Percentiles rank a stretch among this genome's conserved stretches.
These are phyloP conservation scores for Andrena flavipes DNA, from an alignment of 2,888 invertebrate genomes.

Conservation along the genomic window DNA sequence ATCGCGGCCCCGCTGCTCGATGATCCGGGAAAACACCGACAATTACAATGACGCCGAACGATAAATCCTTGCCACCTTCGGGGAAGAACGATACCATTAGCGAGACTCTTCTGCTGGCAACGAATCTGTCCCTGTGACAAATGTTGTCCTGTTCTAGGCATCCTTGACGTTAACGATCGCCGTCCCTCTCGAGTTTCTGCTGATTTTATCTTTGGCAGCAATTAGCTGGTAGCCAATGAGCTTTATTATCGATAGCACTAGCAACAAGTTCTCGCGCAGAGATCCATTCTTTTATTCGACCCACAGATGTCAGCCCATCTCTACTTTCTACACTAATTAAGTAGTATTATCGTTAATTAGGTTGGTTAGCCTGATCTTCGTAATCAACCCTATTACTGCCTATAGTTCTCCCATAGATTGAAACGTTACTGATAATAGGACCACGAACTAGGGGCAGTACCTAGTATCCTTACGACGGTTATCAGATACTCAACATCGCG, in stretches of 20 bases:
- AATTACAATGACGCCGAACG: slow-evolving; percentile 40
- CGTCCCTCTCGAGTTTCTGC: background rate
- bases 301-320: too few relatives aligned
- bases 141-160: background rate
- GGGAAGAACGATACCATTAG: slow-evolving; percentile 36
- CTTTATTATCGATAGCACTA: background rate
- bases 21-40: slow-evolving; percentile 60
- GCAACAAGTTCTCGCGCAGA: too few relatives aligned
- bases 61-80: slow-evolving; percentile 36
- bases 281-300: too few relatives aligned
- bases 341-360: background rate
- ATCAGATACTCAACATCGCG: background rate
- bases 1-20: slow-evolving; percentile 39
- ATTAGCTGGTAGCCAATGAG: background rate
- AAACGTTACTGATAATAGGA: slow-evolving; percentile 10
- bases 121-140: background rate
- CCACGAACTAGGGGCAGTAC: background rate
- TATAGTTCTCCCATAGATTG: background rate
- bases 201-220: background rate
- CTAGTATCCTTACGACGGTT: slow-evolving; percentile 4
- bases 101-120: background rate
- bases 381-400: background rate
- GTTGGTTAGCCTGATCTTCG: background rate
- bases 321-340: background rate
- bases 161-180: slow-evolving; percentile 17